These are phyloP conservation scores for Ficedula albicollis DNA, from an alignment of 2,797 vertebrate genomes.

Conservation along the genomic window DNA sequence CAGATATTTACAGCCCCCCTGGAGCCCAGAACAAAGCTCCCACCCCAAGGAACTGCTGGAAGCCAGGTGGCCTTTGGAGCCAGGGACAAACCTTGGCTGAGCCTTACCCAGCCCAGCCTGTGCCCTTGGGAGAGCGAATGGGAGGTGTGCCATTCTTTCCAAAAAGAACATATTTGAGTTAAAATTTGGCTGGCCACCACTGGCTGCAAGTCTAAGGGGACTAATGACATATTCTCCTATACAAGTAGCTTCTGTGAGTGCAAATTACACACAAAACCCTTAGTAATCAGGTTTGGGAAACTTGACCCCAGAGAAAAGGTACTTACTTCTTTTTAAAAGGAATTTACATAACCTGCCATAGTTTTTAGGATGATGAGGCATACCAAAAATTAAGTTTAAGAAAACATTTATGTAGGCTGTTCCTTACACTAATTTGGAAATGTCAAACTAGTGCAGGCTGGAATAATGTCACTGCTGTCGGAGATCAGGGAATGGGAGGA, in stretches of 20 bases:
- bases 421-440: not conserved
- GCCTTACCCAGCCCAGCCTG: not conserved
- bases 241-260: not conserved
- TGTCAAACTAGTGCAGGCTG: not conserved
- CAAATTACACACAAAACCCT: not conserved
- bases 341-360: not conserved
- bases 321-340: not conserved
- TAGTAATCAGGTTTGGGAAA: not conserved
- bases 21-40: not conserved
- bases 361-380: not conserved
- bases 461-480: not conserved
- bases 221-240: not conserved
- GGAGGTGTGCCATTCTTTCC: not conserved
- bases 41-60: not conserved
- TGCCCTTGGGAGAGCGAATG: fast-evolving
- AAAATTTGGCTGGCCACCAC: not conserved
- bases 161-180: not conserved
- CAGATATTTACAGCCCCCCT: not conserved
- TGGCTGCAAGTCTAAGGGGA: not conserved
- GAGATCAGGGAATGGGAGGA: not conserved
- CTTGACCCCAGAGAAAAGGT: not conserved
- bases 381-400: not conserved
- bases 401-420: not conserved
- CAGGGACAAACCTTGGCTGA: not conserved
- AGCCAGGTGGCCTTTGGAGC: not conserved